Base-by-base conservation (phyloP, 2,797 vertebrate species). In the Erithacus rubecula region DNA sequence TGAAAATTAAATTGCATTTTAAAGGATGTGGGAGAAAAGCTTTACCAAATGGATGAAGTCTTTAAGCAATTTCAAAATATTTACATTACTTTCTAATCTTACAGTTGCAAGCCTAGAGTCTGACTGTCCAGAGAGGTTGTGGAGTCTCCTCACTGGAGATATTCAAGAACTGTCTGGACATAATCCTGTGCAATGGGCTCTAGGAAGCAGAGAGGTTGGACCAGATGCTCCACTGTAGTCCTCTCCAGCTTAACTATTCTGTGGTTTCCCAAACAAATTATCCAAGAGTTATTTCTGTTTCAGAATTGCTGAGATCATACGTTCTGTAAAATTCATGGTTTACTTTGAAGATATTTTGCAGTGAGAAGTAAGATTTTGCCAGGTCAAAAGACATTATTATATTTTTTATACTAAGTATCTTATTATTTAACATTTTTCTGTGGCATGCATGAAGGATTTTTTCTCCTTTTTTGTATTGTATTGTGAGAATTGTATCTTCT, bases 281-380 rank as follows among this genome's bases (percentile, higher is more conserved):
- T 60, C 44, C 44, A 82, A 32, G 52, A 65, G 37, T 63, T 85
- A 53, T 41, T 83, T 93, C 53, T 56, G 9, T n/a, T 68, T 77
- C 6, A 22, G 41, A 83, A 52, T 21, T 78, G 39, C n/a, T 74
- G 41, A 55, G 18, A 32, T 59, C 27, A 21, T 41, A 77, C 20
- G 8, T 82, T 85, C 23, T 37, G 6, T 77, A 79, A 82, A 72
- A 32, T 30, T 62, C 19, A 32, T 22, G 55, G 32, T 65, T 79
- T 78, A 65, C n/a, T 77, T 75, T 51, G 46, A 85, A 75, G 65
- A 87, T 5, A 47, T 74, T 83, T 69, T 90, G 43, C 65, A 23
- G n/a, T 78, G 65, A 90, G 70, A 90, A 95, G 19, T 30, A 65
- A 29, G n/a, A 24, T 60, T 74, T 85, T 91, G 6, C 23, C 56